These are phyloP conservation scores for Allophyes oxyacanthae DNA, from an alignment of 2,888 invertebrate genomes.

Conservation along the genomic window DNA sequence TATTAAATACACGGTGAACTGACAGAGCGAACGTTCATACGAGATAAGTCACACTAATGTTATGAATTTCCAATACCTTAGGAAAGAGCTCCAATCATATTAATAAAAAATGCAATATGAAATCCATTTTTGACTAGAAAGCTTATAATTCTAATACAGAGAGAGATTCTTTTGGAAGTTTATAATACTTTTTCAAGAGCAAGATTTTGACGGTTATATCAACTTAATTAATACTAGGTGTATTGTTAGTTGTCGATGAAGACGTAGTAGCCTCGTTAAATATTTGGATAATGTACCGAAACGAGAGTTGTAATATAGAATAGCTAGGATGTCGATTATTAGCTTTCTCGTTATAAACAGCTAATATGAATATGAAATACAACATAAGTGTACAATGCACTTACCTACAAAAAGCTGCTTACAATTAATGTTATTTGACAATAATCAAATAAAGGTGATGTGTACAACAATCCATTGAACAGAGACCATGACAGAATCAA, in stretches of 20 bases:
- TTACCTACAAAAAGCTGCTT: conserved; percentile 67
- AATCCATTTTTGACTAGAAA: conserved; percentile 88
- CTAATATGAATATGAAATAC: conserved; percentile 51
- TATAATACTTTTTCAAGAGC: conserved; percentile 83
- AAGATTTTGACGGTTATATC: conserved; percentile 69
- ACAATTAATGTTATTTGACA: conserved; percentile 66
- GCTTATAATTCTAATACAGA: conserved; percentile 86
- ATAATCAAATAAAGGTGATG: conserved; percentile 66
- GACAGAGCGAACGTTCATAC: conserved; percentile 41
- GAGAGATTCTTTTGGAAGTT: conserved; percentile 86
- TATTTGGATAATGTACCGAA: conserved; percentile 71
- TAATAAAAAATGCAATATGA: conserved; percentile 70
- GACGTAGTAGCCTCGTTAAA: conserved; percentile 80
- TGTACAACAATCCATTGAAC: conserved; percentile 59
- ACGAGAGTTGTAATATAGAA: conserved; percentile 40
- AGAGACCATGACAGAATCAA: conserved; percentile 54
- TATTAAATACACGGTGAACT: conserved; percentile 14
- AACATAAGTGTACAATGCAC: conserved; percentile 52
- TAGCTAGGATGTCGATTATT: conserved; percentile 35
- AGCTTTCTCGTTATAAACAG: conserved; percentile 45
- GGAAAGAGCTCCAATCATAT: conserved; percentile 53
- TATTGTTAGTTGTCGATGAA: conserved; percentile 71
- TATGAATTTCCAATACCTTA: conserved; percentile 54
- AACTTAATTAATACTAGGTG: conserved; percentile 77
- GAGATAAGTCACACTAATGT: conserved; percentile 30